Evolutionary conservation across 2,888 invertebrate species (phyloP).

Genomic region (Listrodromus nycthemerus): DNA sequence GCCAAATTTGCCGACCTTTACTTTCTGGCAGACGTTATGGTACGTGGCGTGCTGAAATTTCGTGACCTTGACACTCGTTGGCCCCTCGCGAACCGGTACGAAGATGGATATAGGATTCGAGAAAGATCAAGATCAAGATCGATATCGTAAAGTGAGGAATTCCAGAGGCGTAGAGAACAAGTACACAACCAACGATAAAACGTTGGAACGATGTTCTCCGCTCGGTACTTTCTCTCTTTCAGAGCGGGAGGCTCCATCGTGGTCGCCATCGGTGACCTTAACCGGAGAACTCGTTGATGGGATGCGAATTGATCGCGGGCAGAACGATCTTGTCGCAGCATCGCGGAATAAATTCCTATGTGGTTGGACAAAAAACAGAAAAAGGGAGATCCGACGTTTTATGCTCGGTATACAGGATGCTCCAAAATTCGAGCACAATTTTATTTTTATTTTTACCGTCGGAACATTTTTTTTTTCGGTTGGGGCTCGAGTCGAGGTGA

Average conservation of each 20-base stretch:
- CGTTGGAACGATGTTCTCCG: conserved; percentile 11
- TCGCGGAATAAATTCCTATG: conserved; percentile 6
- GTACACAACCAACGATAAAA: conserved; percentile 14
- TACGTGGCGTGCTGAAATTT: conserved; percentile 42
- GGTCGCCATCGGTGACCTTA: conserved; percentile 29
- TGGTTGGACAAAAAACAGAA: background rate
- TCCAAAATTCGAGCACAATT: background rate
- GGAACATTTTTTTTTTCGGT: no score
- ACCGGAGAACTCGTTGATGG: conserved; percentile 28
- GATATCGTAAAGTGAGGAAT: conserved; percentile 30
- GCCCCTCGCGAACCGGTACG: background rate
- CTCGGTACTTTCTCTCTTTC: conserved; percentile 19
- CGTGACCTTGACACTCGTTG: conserved; percentile 34
- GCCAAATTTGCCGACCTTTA: conserved; percentile 51
- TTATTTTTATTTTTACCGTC: no score
- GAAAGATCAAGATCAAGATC: conserved; percentile 51
- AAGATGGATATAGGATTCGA: background rate
- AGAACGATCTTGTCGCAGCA: conserved; percentile 2
- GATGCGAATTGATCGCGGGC: conserved; percentile 33
- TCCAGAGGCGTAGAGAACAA: background rate
- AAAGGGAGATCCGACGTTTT: background rate
- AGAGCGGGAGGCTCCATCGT: conserved; percentile 27
- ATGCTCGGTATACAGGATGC: background rate
- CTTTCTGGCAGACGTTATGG: conserved; percentile 16
- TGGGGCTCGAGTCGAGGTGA: no score